Base-by-base conservation (phyloP, 2,888 invertebrate species). In the Trachelus tabidus region DNA sequence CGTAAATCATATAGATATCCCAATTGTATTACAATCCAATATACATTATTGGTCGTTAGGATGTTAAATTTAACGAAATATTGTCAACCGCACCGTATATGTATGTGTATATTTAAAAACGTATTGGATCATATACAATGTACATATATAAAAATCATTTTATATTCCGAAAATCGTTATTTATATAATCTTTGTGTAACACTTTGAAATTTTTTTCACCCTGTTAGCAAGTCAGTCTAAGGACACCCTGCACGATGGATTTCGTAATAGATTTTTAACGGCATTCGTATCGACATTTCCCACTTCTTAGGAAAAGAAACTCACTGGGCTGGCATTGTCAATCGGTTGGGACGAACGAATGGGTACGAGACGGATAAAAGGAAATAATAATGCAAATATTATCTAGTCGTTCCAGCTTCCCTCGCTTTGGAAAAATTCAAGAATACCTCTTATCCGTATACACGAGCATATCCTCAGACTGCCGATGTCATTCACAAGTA, bases 31-130 rank as follows among this genome's bases (percentile, higher is more conserved):
- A 31, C 71, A 34, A 71, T 71, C 31, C 71, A 71, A 71, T 71
- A 71, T 33, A 34, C 71, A 71, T 71, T 33, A 71, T 9, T 71
- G 71, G 71, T 71, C 71, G 71, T 71, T 71, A 71, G 71, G 12
- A 71, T 34, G 31, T 71, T 31, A 31, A 31, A 71, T 71, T 71
- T 23, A 23, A n/a, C 9, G 12, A 37, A 34, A 74, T 35, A 35
- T 71, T 33, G 71, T 34, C 71, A 34, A 12, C 15, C 71, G 31
- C 71, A 23, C 4, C 9, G 23, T 56, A 23, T 2, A 0, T 56
- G 56, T 56, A 23, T 9, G 23, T 56, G 40, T 15, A 15, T 6
- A 40, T 40, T 15, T 15, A 56, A 56, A 56, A 9, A 23, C 15
- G 9, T 56, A 23, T 23, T 56, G 2, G 23, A 56, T 23, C 23